Evolutionary conservation across 2,888 invertebrate species (phyloP), one percentile per base, ranked within the genome.

Genomic region (Stegana nigrithorax): DNA sequence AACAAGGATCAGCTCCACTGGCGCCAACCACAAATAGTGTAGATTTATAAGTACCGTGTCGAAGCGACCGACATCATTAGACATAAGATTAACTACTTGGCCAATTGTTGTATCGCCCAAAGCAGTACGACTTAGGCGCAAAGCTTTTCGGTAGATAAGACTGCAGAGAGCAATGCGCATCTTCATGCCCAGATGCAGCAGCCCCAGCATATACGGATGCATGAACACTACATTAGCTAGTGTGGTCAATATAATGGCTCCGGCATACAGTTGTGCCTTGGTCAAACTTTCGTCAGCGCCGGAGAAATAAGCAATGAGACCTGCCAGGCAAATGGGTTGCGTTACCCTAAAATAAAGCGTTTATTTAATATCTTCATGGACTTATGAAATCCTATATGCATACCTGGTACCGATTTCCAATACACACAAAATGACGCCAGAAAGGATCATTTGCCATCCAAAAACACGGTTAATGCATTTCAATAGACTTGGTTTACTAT

Each of bases 21-120:
- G 94, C 0, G 95, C 96, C 67, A 96, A 90, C 95, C 97, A 96
- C 59, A 96, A 87, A 84, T 94, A 97, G 86, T 97, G 97, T 19
- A 95, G 86, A 83, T 97, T 94, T 70, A 96, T 90, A 68, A 95
- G 91, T 26, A 94, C 93, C 60, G 84, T 76, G 72, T 86, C 85
- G 63, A 85, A 72, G 17, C 86, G 82, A 79, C 94, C 95, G 67
- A 98, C 97, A 86, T 98, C 98, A 83, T 98, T 98, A 2, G 97
- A 96, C 71, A 98, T 88, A 7, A 98, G 88, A 86, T 98, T 97
- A 42, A 97, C 96, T 72, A 91, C 88, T 82, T 91, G 91, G 2
- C 91, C 91, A 27, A 88, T 87, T 2, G 94, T 93, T 6, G 94
- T 94, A 78, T 92, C 89, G 1, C 91, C 90, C 65, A 95, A 79